Percentiles rank a stretch among this genome's conserved stretches.
Evolutionary conservation across 2,113 vertebrate species (phyloP).

Genomic region (Oncorhynchus keta): DNA sequence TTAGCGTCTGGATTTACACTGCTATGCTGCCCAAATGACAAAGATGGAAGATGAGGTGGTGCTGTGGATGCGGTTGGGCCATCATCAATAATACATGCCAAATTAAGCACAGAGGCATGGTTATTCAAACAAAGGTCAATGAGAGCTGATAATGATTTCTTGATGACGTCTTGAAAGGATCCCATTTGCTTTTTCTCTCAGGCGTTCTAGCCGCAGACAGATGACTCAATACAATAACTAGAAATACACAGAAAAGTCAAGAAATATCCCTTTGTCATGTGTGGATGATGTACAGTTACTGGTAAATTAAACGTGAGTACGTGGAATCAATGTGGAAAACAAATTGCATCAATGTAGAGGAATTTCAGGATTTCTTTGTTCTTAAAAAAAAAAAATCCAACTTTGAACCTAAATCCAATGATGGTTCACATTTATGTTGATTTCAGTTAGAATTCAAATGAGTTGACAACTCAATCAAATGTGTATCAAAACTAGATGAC

Average conservation of each 20-base stretch:
- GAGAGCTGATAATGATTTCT: conserved; percentile 58
- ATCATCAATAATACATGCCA: conserved; percentile 61
- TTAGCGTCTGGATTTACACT: not conserved
- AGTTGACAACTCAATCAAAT: too few relatives aligned
- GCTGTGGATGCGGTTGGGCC: conserved; percentile 30
- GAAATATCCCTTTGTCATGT: not conserved
- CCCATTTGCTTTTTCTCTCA: conserved; percentile 55
- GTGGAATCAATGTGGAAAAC: too few relatives aligned
- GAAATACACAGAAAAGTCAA: not conserved
- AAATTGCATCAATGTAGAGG: too few relatives aligned
- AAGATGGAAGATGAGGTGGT: conserved; percentile 40
- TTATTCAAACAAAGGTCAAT: conserved; percentile 61
- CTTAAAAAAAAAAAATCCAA: too few relatives aligned
- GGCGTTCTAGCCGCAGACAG: conserved; percentile 35
- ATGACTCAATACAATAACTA: conserved; percentile 22
- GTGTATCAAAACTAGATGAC: too few relatives aligned
- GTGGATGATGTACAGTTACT: not conserved
- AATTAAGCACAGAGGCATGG: conserved; percentile 57
- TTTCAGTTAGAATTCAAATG: too few relatives aligned
- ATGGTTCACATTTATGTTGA: too few relatives aligned
- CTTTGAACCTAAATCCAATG: too few relatives aligned
- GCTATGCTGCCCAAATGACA: conserved; percentile 35
- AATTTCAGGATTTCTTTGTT: too few relatives aligned
- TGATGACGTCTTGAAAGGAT: conserved; percentile 59
- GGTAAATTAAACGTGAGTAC: too few relatives aligned